A percentile compares a stretch with the other conserved stretches of the same genome.
Conservation (phyloP, 2,888 invertebrate genomes). For the Synergus umbraculus region DNA sequence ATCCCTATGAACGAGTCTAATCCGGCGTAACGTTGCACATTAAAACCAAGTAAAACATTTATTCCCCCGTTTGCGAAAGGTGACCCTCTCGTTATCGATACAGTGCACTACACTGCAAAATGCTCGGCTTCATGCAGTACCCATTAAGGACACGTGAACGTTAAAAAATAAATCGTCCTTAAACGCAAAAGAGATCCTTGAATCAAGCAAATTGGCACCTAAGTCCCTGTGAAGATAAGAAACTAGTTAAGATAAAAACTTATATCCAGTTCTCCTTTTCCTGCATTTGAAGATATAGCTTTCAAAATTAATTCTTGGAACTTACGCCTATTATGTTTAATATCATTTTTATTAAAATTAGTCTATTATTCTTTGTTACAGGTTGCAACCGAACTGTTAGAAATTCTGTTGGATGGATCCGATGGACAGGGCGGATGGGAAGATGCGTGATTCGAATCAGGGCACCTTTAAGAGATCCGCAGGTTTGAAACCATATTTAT, state of each 20-base stretch:
- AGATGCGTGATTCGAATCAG: conserved; percentile 67
- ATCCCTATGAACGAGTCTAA: conserved; percentile 52
- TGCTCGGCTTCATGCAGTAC: conserved; percentile 11
- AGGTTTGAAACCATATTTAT: conserved; percentile 59
- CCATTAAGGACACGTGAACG: conserved; percentile 25
- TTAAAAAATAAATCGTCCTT: conserved; percentile 34
- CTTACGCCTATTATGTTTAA: not conserved
- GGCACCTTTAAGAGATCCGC: conserved; percentile 67
- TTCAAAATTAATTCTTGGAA: not conserved
- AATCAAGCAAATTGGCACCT: not conserved
- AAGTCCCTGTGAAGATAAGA: conserved; percentile 16
- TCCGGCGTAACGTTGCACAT: conserved; percentile 57
- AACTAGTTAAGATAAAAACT: conserved; percentile 18
- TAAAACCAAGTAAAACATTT: conserved; percentile 60
- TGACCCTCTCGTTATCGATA: conserved; percentile 32
- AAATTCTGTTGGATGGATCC: conserved; percentile 70
- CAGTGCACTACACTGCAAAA: conserved; percentile 15
- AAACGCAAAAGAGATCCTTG: conserved; percentile 6
- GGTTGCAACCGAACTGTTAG: conserved; percentile 70
- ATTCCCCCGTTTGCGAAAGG: conserved; percentile 43
- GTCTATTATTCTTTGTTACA: conserved; percentile 33
- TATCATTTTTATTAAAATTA: not conserved
- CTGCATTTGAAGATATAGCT: not conserved
- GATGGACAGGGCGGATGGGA: conserved; percentile 73
- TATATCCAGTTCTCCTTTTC: not conserved